Percentiles rank a stretch among this genome's conserved stretches.
Conservation (phyloP, 2,888 invertebrate genomes). For the Saturnia japonica region DNA sequence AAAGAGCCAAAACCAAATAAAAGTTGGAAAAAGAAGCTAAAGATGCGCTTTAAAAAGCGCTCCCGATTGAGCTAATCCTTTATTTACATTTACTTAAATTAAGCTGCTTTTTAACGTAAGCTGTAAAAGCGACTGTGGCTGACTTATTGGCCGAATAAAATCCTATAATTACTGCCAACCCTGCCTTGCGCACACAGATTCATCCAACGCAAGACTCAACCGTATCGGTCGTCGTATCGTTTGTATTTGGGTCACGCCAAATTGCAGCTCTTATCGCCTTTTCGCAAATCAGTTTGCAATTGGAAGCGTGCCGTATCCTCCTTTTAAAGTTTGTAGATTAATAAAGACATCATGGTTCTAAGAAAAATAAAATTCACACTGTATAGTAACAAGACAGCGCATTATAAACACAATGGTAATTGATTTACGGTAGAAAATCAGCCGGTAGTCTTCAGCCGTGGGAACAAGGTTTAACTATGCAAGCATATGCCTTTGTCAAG, state of each 20-base stretch:
- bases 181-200: slow-evolving; percentile 40
- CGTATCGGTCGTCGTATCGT: slow-evolving; percentile 47
- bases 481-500: slow-evolving; percentile 67
- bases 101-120: too few relatives aligned
- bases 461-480: slow-evolving; percentile 66
- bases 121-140: too few relatives aligned
- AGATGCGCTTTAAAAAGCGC: too few relatives aligned
- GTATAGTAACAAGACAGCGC: slow-evolving; percentile 25
- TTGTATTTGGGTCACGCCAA: slow-evolving; percentile 56
- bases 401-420: slow-evolving; percentile 36
- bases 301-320: slow-evolving; percentile 33
- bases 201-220: slow-evolving; percentile 46
- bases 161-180: not conserved
- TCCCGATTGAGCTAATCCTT: too few relatives aligned
- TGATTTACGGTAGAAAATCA: slow-evolving; percentile 36
- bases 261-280: slow-evolving; percentile 53
- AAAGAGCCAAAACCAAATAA: too few relatives aligned
- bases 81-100: too few relatives aligned
- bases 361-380: slow-evolving; percentile 24
- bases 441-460: slow-evolving; percentile 54
- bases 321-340: slow-evolving; percentile 27
- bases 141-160: not conserved
- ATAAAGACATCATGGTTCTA: not conserved
- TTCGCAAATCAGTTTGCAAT: slow-evolving; percentile 48
- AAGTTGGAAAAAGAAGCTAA: too few relatives aligned